These are phyloP conservation scores for Gymnocheta viridis DNA, from an alignment of 2,888 invertebrate genomes.

Conservation along the genomic window DNA sequence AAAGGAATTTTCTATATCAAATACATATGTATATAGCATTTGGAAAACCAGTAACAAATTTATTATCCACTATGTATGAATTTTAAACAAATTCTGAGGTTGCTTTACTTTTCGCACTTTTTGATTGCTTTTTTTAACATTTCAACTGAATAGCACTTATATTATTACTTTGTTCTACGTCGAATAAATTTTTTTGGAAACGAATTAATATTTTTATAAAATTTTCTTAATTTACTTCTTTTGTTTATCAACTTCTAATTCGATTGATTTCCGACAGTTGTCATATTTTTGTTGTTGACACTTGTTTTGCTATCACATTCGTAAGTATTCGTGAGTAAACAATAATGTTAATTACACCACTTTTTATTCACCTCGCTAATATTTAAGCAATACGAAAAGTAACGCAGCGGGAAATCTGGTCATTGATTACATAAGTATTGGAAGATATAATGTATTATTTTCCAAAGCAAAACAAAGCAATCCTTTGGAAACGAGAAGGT, in stretches of 20 bases:
- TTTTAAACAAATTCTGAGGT: background rate
- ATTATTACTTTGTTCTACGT: too few relatives aligned
- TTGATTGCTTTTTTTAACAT: background rate
- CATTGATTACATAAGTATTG: too few relatives aligned
- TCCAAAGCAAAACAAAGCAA: too few relatives aligned
- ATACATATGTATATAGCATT: too few relatives aligned
- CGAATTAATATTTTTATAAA: background rate
- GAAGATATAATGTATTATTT: too few relatives aligned
- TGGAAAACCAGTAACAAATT: background rate
- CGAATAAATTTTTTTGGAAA: too few relatives aligned
- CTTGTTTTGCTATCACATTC: conserved; percentile 21
- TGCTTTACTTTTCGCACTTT: too few relatives aligned
- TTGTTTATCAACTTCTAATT: conserved; percentile 51
- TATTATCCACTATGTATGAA: background rate
- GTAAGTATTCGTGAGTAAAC: background rate
- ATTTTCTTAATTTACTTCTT: background rate
- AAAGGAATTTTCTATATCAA: background rate
- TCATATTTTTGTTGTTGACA: conserved; percentile 24
- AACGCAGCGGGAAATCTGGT: too few relatives aligned
- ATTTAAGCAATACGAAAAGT: too few relatives aligned
- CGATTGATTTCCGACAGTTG: conserved; percentile 25
- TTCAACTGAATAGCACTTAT: background rate
- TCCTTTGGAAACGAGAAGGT: too few relatives aligned
- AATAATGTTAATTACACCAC: background rate
- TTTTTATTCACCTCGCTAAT: too few relatives aligned